Evolutionary conservation across 1,140 invertebrate genomes (phyloP).

Genomic region (Archivesica marissinica): DNA sequence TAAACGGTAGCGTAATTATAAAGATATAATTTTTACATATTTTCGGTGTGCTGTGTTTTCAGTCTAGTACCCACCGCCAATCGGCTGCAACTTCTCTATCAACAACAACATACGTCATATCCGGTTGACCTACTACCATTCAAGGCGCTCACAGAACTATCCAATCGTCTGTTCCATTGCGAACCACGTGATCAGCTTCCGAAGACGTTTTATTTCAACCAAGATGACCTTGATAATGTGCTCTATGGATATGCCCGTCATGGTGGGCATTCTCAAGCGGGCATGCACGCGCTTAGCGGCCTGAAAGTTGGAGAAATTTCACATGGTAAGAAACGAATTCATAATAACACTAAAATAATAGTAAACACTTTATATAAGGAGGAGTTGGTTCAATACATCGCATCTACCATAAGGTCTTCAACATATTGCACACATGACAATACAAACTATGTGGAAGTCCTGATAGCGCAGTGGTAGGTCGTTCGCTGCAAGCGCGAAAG

Average conservation of each 20-base stretch:
- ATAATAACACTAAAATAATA: no score
- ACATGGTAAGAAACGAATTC: constrained; percentile 70
- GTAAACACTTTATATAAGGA: no score
- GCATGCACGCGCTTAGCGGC: constrained; percentile 80
- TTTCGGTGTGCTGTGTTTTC: background rate
- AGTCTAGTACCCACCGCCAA: background rate
- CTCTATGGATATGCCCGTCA: constrained; percentile 80
- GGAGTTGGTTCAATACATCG: no score
- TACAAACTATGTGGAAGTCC: no score
- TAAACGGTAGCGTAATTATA: no score
- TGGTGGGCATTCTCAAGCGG: constrained; percentile 60
- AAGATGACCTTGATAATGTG: constrained; percentile 82
- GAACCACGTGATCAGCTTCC: constrained; percentile 43
- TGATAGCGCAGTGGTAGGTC: no score
- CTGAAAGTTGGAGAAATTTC: constrained; percentile 79
- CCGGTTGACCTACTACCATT: constrained; percentile 62
- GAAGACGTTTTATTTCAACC: constrained; percentile 73
- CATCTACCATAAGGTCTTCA: no score
- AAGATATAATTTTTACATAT: no score
- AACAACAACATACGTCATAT: constrained; percentile 31
- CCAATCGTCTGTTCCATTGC: constrained; percentile 62
- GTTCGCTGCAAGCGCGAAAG: no score
- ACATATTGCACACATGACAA: no score
- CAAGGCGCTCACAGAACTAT: constrained; percentile 67
- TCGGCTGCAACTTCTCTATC: constrained; percentile 10